Conservation (phyloP, 2,888 invertebrate species). For the Nymphalis urticae region DNA sequence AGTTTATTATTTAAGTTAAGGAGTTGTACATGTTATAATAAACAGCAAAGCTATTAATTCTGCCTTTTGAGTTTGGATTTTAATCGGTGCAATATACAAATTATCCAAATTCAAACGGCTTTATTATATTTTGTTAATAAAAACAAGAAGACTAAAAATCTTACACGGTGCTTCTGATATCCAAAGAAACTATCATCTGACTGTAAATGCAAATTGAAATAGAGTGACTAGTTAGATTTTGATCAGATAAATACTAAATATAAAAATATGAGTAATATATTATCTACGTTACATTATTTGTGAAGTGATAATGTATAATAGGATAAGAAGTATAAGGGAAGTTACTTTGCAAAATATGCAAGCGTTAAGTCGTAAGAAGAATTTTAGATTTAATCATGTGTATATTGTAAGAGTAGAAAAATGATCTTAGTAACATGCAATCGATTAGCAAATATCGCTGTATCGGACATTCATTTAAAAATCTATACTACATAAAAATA, state of each 20-base stretch:
- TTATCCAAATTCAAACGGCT: conserved; percentile 51
- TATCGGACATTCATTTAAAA: conserved; percentile 45
- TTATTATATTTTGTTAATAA: conserved; percentile 36
- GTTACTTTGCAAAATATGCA: conserved; percentile 58
- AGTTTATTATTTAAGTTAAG: not conserved
- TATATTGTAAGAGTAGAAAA: conserved; percentile 45
- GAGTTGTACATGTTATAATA: not conserved
- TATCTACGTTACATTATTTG: conserved; percentile 19
- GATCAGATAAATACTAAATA: conserved; percentile 45
- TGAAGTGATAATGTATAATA: conserved; percentile 20
- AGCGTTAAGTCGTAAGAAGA: conserved; percentile 57
- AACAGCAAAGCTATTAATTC: conserved; percentile 53
- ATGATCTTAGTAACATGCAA: conserved; percentile 55
- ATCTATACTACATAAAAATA: conserved; percentile 46
- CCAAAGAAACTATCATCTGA: conserved; percentile 69
- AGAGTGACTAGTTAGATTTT: conserved; percentile 61
- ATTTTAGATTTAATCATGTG: conserved; percentile 37
- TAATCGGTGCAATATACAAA: conserved; percentile 33
- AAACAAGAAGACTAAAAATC: conserved; percentile 53
- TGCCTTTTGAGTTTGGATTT: conserved; percentile 52
- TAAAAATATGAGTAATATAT: conserved; percentile 38
- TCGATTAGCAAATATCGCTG: conserved; percentile 55
- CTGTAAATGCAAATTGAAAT: conserved; percentile 69
- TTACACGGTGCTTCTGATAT: conserved; percentile 70
- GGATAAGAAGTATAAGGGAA: conserved; percentile 13